phyloP scores from a whole-genome alignment of 53 echinoderm and acorn worm species.

The Echinarachnius parma region DNA sequence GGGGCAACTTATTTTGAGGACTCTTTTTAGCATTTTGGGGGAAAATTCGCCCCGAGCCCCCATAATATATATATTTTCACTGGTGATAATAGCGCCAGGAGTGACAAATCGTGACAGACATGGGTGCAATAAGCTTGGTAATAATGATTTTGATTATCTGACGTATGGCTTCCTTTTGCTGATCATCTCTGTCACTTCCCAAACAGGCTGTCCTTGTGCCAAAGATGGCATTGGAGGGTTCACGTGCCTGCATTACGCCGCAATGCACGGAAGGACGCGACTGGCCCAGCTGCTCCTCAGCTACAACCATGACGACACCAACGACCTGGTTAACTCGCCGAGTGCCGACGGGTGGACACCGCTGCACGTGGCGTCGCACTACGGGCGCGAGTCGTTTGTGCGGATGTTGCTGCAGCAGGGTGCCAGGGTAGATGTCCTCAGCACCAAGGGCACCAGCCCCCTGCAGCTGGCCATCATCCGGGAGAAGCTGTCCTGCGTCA shows the following conservation, averaged over 20 bases:
- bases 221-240: constrained; percentile 74
- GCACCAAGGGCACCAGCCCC: constrained; percentile 76
- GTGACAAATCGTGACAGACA: no score
- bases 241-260: constrained; percentile 76
- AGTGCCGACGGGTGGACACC: constrained; percentile 83
- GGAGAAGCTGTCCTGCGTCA: constrained; percentile 65
- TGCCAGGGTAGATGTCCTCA: constrained; percentile 61
- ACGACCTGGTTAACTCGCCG: constrained; percentile 64
- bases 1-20: no score
- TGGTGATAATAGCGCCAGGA: no score
- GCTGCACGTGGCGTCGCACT: constrained; percentile 79
- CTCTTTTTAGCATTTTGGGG: no score
- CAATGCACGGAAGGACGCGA: constrained; percentile 86
- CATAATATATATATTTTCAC: no score
- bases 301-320: constrained; percentile 53
- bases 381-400: constrained; percentile 81
- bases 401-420: constrained; percentile 59
- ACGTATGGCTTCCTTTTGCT: no score
- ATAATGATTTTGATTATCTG: no score
- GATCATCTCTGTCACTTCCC: no score
- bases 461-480: constrained; percentile 81
- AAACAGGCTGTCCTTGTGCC: constrained; percentile 59
- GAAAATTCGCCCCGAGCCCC: no score
- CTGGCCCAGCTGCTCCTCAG: constrained; percentile 74
- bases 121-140: no score